Evolutionary conservation across 2,888 invertebrate species (phyloP), one percentile per base, ranked within the genome.

Genomic region (Cremastinae sp.): DNA sequence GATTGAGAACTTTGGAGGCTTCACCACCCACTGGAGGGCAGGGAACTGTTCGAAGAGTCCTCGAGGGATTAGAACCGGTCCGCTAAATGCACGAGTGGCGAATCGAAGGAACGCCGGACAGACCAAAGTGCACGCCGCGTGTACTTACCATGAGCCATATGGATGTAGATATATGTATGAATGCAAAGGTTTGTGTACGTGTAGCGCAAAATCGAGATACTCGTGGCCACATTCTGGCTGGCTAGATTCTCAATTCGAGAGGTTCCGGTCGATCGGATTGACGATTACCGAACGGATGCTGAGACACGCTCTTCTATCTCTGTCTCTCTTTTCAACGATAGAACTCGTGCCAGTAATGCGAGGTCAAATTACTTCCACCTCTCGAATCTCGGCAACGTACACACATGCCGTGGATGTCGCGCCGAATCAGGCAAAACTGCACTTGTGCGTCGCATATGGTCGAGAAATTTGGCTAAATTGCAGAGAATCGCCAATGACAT

Each of bases 61-160:
- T 87, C 83, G 80, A 85, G 84, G 84, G 85, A 87, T 87, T 86
- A 86, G 84, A 82, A 78, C 73, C 80, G 82, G 83, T 84, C 65
- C 68, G 70, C 82, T 86, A 83, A 86, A 87, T 84, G 84, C 85
- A 86, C 84, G 87, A 88, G 87, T 87, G 86, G 83, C 82, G 83
- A 83, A 39, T 83, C 83, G 84, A 84, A 86, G 84, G 82, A 86
- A 83, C 75, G 51, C 45, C 20, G 75, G 53, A 61, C 69, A 59
- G 49, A 12, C 35, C 66, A 47, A 9, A 53, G 58, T 49, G 41
- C 49, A 59, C 43, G 41, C 39, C 45, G 37, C 22, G 35, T 51
- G 51, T 14, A 39, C 51, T 53, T 14, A 41, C 14, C 41, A 12
- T 12, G 10, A 12, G 41, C 12, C 41, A 12, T 41, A 2, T 8